Conservation (phyloP, 2,113 vertebrate species). For the Callocephalon fimbriatum region DNA sequence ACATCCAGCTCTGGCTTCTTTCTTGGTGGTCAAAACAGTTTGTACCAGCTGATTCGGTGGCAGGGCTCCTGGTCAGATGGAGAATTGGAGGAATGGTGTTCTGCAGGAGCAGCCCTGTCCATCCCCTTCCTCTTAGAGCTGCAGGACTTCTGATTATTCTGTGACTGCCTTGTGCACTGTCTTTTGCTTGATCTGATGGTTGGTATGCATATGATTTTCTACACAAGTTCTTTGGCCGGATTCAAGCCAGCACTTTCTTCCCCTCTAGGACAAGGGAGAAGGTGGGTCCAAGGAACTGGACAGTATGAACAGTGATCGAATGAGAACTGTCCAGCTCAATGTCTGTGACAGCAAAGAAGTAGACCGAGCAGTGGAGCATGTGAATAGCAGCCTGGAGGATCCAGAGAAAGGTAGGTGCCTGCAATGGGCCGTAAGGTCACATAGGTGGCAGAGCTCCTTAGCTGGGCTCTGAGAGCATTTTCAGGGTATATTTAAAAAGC, state of each 20-base stretch:
- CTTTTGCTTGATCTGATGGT: not conserved
- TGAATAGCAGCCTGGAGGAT: constrained; percentile 69
- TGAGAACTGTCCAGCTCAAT: constrained; percentile 80
- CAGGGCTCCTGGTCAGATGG: not conserved
- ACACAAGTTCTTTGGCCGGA: not conserved
- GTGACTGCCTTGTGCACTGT: not conserved
- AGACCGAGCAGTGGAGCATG: constrained; percentile 56
- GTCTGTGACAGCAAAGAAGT: constrained; percentile 79
- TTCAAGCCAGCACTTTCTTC: not conserved
- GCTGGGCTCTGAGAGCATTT: not conserved
- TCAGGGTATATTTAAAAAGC: not conserved
- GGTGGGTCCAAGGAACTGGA: constrained; percentile 79
- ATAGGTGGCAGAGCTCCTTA: not conserved
- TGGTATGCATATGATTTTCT: not conserved
- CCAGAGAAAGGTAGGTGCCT: constrained; percentile 71
- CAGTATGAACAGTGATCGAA: constrained; percentile 74
- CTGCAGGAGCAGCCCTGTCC: not conserved
- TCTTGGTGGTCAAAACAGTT: not conserved
- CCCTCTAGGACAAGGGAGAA: constrained; percentile 74
- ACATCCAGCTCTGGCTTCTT: not conserved
- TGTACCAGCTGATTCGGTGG: not conserved
- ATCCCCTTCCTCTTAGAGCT: not conserved
- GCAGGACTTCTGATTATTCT: not conserved
- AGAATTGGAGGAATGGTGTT: not conserved
- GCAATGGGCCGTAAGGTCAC: not conserved